Base-by-base conservation (phyloP, 2,888 invertebrate species). In the Brachypalpus laphriformis region DNA sequence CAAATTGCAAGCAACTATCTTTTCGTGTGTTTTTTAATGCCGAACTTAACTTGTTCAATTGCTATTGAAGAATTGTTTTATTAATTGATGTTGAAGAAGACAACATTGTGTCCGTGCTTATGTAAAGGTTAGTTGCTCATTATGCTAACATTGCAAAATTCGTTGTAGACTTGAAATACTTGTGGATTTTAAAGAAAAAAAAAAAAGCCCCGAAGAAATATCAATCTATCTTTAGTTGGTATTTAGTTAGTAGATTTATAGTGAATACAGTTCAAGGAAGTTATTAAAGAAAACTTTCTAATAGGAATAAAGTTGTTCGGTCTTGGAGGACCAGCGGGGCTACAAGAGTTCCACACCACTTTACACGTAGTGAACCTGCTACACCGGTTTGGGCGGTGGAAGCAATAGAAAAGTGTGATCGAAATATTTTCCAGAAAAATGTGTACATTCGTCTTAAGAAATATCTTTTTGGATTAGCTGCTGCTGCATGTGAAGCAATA, bases 361-460 rank as follows among this genome's bases (percentile, higher is more conserved):
- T 75, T 75, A 85, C 75, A 85, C 80, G 80, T 85, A 75, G 74
- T 83, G 80, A 90, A 90, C 90, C 89, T 90, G 90, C 90, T 90
- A 88, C 90, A 90, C 90, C 90, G 90, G 90, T 90, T 90, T 90
- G 89, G 89, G 90, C 89, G 87, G 87, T 86, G 85, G 80, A 80
- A 80, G 82, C 61, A 83, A 78, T 78, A 83, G 82, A 78, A 66
- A 83, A 78, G 78, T 78, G 78, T 78, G 82, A 83, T 83, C 78
- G 72, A 78, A 83, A 83, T 78, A 61, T 74, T 72, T 83, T 83
- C 22, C 72, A 83, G 68, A 74, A 78, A 74, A 72, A 65, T 77
- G 57, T 78, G 47, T 68, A 61, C 78, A 61, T 68, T 68, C 56
- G 40, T 47, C 31, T 75, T 59, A 22, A 80, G 37, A 61, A 45